A percentile compares a stretch with the other conserved stretches of the same genome.
These are phyloP conservation scores for Smittia sp. DNA, from an alignment of 2,888 invertebrate species.

Conservation along the genomic window DNA sequence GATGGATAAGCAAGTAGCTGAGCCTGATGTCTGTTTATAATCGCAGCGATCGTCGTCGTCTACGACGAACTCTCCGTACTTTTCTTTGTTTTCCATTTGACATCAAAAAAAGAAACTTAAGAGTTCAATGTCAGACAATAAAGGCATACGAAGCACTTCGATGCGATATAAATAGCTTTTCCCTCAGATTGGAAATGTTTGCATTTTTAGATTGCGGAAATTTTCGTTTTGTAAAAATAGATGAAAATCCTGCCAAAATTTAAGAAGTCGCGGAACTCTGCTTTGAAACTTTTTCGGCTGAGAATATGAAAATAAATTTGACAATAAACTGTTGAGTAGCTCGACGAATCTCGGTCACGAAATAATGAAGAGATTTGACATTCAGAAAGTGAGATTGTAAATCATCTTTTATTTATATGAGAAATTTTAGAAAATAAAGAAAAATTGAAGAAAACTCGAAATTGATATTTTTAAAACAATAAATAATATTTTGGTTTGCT, in stretches of 20 bases:
- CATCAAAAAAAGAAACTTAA: neutral
- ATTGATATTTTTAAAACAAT: too few species aligned
- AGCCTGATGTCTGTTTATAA: constrained; percentile 10
- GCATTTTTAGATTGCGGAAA: neutral
- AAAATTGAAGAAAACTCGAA: too few species aligned
- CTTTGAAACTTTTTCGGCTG: neutral
- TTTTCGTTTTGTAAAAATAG: neutral
- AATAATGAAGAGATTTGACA: neutral
- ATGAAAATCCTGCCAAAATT: constrained; percentile 2
- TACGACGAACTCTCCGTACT: too few species aligned
- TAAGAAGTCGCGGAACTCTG: neutral
- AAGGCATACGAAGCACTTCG: neutral
- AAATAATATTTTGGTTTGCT: too few species aligned
- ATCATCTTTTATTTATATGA: constrained; percentile 2
- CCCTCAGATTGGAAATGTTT: neutral
- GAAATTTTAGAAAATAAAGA: too few species aligned
- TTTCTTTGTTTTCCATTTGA: neutral
- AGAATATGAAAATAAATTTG: neutral
- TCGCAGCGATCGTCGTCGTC: too few species aligned
- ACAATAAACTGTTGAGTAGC: neutral
- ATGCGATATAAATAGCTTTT: neutral
- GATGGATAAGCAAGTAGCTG: neutral
- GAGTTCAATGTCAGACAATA: neutral
- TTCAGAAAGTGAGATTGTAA: constrained; percentile 9
- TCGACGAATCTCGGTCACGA: neutral